A percentile compares a stretch with the other conserved stretches of the same genome.
phyloP scores from a whole-genome alignment of 2,797 vertebrate genomes.

The Oophaga sylvatica region DNA sequence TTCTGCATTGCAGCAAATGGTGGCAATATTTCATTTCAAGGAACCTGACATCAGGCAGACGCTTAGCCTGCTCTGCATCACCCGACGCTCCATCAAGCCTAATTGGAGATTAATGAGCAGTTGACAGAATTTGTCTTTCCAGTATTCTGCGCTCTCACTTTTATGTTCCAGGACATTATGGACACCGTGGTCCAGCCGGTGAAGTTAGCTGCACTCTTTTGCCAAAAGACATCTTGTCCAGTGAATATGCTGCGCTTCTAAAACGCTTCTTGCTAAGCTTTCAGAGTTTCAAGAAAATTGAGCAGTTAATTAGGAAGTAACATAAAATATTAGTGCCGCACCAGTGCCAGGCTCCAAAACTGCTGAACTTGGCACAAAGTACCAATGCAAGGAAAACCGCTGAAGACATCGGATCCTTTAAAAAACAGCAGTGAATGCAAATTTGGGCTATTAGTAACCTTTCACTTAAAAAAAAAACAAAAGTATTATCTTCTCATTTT shows the following conservation, averaged over 20 bases:
- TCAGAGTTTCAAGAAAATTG: not conserved
- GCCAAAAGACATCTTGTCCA: not conserved
- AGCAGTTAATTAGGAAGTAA: constrained; percentile 22
- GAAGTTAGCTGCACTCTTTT: not conserved
- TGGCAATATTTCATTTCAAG: not conserved
- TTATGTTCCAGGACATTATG: constrained; percentile 2
- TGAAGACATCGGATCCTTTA: not conserved
- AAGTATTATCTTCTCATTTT: no score
- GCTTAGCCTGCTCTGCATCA: not conserved
- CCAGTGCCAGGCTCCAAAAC: constrained; percentile 4
- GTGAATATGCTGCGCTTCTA: not conserved
- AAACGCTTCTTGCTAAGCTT: not conserved
- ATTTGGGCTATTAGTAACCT: not conserved
- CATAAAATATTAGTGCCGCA: constrained; percentile 7
- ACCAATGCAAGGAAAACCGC: not conserved
- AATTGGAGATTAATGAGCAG: not conserved
- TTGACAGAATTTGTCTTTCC: not conserved
- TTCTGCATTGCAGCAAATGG: constrained; percentile 3
- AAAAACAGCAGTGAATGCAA: not conserved
- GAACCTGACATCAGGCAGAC: not conserved
- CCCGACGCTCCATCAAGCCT: not conserved
- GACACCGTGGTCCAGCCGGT: not conserved
- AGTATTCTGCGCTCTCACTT: not conserved
- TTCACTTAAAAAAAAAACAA: not conserved
- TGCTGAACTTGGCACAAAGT: not conserved